Evolutionary conservation across 2,113 vertebrate species (phyloP).

Genomic region (Ornithorhynchus anatinus): DNA sequence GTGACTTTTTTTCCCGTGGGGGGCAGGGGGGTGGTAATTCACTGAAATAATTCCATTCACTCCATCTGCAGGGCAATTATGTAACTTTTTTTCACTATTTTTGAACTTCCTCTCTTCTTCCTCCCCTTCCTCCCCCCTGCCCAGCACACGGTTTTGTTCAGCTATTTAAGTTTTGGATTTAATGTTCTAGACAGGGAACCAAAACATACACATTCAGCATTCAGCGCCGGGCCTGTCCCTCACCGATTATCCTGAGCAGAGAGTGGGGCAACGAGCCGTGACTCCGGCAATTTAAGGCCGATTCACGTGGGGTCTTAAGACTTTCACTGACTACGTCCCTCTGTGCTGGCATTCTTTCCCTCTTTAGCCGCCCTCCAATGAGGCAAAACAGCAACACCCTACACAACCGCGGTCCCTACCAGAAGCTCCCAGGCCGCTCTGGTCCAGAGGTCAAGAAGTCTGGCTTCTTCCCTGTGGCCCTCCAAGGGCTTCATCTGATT

Average conservation of each 20-base stretch:
- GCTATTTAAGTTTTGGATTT: conserved; percentile 50
- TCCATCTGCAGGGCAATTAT: no score
- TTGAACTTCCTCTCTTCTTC: conserved; percentile 12
- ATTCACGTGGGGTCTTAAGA: neutral
- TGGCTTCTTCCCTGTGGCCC: no score
- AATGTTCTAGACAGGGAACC: conserved; percentile 41
- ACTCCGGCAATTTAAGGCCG: neutral
- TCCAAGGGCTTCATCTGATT: no score
- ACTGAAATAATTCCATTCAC: no score
- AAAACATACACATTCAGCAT: conserved; percentile 23
- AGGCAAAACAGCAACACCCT: neutral
- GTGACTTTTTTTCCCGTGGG: no score
- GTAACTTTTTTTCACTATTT: conserved; percentile 42
- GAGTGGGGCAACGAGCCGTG: neutral
- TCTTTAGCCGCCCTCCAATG: neutral
- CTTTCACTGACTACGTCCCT: neutral
- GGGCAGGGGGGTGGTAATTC: no score
- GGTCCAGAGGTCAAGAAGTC: neutral
- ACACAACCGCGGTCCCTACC: neutral
- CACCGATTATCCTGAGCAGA: conserved; percentile 8
- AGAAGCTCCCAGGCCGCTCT: neutral
- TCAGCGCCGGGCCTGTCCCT: neutral
- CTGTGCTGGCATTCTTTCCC: neutral
- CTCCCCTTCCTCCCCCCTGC: neutral
- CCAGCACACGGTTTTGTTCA: conserved; percentile 14